A percentile compares a stretch with the other conserved stretches of the same genome.
phyloP scores from a whole-genome alignment of 2,797 vertebrate genomes.

The Coendou prehensilis region DNA sequence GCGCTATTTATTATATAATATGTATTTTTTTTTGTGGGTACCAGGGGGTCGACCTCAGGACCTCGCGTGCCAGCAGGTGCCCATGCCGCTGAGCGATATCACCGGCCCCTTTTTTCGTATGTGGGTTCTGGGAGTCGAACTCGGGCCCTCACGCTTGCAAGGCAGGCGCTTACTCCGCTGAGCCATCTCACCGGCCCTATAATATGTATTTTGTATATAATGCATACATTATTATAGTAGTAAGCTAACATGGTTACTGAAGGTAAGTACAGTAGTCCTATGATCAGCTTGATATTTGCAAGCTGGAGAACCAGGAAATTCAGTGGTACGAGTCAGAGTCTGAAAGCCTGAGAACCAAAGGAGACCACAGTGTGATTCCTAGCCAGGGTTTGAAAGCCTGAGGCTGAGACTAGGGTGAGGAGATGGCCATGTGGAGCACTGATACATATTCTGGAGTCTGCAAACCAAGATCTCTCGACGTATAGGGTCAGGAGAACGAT shows the following conservation, averaged over 20 bases:
- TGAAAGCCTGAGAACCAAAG: neutral
- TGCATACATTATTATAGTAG: neutral
- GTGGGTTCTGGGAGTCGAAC: no score
- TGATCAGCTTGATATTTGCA: neutral
- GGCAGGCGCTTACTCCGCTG: no score
- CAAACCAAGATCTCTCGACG: neutral
- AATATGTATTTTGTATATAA: neutral
- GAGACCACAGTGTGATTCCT: no score
- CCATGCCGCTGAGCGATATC: no score
- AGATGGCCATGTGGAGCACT: neutral
- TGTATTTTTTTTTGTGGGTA: no score
- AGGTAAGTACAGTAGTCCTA: neutral
- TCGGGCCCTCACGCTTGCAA: no score
- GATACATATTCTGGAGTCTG: neutral
- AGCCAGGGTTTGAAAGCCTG: neutral
- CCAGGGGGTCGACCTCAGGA: no score
- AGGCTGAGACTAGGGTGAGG: neutral
- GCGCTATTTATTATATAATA: neutral
- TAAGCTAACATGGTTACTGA: neutral
- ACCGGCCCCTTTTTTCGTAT: no score
- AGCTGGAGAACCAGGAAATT: neutral
- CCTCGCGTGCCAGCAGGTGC: no score
- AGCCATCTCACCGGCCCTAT: no score
- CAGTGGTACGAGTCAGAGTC: neutral
- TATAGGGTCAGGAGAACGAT: neutral